Conservation (phyloP, 2,113 vertebrate species). For the Anhinga anhinga region DNA sequence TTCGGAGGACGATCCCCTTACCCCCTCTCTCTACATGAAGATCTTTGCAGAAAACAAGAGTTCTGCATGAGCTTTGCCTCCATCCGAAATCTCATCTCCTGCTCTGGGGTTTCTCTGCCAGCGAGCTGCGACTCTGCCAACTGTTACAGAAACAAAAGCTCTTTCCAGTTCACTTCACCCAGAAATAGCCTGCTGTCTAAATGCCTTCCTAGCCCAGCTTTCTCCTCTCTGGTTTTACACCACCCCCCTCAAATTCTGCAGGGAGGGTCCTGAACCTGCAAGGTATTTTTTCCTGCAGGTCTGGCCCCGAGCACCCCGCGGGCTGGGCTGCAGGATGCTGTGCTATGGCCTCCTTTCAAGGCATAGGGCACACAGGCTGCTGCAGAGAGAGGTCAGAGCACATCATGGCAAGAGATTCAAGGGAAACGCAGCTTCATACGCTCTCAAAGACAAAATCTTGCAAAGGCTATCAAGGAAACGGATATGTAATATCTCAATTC, state of each 20-base stretch:
- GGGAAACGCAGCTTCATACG: neutral
- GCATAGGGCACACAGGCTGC: neutral
- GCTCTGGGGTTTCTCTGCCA: slow-evolving; percentile 2
- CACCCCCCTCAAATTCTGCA: neutral
- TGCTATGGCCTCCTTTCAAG: neutral
- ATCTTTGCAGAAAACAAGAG: neutral
- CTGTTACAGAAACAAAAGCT: slow-evolving; percentile 15
- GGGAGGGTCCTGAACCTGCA: neutral
- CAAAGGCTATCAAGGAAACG: neutral
- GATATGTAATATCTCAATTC: neutral
- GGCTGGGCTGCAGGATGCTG: neutral
- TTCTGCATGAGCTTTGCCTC: neutral
- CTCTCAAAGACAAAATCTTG: neutral
- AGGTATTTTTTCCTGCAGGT: neutral
- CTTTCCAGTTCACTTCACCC: slow-evolving; percentile 15
- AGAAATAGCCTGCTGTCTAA: slow-evolving; percentile 33
- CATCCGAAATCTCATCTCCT: neutral
- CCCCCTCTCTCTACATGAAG: neutral
- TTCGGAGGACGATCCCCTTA: neutral
- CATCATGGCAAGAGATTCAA: neutral
- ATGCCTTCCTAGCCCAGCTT: neutral
- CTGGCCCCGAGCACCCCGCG: neutral
- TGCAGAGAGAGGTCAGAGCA: neutral
- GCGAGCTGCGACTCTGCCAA: slow-evolving; percentile 6
- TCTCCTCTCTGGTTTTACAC: neutral